A percentile compares a stretch with the other conserved stretches of the same genome.
phyloP scores from a whole-genome alignment of 2,113 vertebrate genomes.

The Pteronura brasiliensis region DNA sequence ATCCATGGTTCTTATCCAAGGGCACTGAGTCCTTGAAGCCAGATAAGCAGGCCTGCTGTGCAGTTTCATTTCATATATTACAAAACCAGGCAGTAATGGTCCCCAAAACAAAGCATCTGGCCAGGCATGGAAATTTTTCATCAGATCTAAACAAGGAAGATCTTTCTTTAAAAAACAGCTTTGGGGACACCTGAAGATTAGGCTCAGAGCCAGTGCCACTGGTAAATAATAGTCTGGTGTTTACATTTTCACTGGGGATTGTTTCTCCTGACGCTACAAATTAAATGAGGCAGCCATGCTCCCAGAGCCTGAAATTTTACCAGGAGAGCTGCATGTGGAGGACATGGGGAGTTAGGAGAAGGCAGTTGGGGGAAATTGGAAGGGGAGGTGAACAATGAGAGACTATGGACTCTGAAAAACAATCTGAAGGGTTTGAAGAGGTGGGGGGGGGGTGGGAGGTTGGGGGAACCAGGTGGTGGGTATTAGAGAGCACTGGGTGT shows the following conservation, averaged over 20 bases:
- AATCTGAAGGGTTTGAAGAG: too few species aligned
- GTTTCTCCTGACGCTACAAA: slow-evolving; percentile 64
- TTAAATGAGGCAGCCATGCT: slow-evolving; percentile 62
- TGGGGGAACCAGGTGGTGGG: too few species aligned
- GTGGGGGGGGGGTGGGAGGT: too few species aligned
- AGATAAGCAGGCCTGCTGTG: neutral
- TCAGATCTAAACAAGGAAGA: neutral
- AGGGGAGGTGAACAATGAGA: too few species aligned
- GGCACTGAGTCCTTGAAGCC: neutral
- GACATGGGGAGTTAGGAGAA: too few species aligned
- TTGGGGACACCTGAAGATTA: slow-evolving; percentile 48
- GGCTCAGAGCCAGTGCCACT: slow-evolving; percentile 34
- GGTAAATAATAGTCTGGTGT: slow-evolving; percentile 63
- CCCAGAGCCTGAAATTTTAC: neutral
- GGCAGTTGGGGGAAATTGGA: too few species aligned
- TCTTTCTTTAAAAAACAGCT: neutral
- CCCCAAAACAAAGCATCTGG: neutral
- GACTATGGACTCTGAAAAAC: too few species aligned
- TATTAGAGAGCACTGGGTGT: too few species aligned
- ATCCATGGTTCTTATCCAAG: neutral
- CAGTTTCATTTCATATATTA: neutral
- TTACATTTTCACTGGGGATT: slow-evolving; percentile 55
- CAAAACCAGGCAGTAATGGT: neutral
- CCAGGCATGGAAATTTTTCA: neutral
- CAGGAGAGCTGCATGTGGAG: neutral